Conservation (phyloP, 1,140 invertebrate genomes). For the Leptoteleia sp. region DNA sequence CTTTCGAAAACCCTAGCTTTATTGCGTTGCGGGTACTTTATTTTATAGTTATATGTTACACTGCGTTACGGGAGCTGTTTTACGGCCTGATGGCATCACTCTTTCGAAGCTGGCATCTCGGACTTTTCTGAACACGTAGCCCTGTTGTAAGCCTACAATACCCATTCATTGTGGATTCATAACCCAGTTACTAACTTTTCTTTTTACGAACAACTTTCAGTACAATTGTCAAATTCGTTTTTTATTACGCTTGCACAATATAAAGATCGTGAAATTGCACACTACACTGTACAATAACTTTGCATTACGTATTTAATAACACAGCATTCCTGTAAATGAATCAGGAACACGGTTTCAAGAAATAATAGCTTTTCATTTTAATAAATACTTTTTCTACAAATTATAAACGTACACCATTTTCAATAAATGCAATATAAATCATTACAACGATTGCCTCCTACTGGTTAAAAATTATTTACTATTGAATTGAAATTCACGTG, state of each 20-base stretch:
- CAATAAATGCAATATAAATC: no score
- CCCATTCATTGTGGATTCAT: constrained; percentile 29
- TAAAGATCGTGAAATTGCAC: background rate
- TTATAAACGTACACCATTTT: no score
- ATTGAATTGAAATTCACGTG: no score
- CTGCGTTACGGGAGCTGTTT: constrained; percentile 24
- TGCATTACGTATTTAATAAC: no score
- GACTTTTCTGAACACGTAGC: constrained; percentile 18
- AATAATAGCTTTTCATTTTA: no score
- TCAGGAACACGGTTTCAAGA: no score
- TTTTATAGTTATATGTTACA: constrained; percentile 20
- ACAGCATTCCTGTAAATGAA: no score
- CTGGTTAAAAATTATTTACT: no score
- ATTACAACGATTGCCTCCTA: no score
- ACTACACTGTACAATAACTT: no score
- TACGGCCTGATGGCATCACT: constrained; percentile 19
- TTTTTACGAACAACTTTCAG: constrained; percentile 20
- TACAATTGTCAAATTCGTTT: constrained; percentile 33
- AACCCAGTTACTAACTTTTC: constrained; percentile 23
- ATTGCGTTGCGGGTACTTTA: constrained; percentile 26
- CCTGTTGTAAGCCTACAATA: constrained; percentile 19
- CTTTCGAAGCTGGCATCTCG: constrained; percentile 10
- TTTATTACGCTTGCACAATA: constrained; percentile 11
- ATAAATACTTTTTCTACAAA: no score
- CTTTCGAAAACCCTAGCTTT: constrained; percentile 16